phyloP scores from a whole-genome alignment of 2,113 vertebrate genomes.

The Melierax canorus region DNA sequence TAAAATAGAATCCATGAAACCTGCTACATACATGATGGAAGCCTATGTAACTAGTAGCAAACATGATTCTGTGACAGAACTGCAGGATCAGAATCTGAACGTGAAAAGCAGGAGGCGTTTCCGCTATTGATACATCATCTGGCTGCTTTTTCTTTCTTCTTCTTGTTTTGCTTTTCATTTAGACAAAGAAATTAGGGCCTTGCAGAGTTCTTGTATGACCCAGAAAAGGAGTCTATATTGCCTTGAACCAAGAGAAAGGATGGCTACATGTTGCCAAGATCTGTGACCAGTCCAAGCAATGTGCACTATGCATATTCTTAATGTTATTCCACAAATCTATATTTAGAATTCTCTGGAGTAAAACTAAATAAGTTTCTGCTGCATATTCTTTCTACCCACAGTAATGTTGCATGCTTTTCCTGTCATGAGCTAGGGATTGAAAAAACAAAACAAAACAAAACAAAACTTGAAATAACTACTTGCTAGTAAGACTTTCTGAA shows the following conservation, averaged over 20 bases:
- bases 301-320: not conserved
- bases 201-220: not conserved
- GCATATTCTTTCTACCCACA: not conserved
- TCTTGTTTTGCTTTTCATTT: not conserved
- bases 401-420: not conserved
- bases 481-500: not conserved
- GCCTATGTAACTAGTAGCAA: not conserved
- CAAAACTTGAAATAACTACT: not conserved
- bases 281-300: not conserved
- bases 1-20: not conserved
- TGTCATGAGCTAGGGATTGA: not conserved
- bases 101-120: not conserved
- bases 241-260: not conserved
- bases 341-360: not conserved
- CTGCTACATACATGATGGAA: not conserved
- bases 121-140: not conserved
- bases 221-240: not conserved
- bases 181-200: not conserved
- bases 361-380: not conserved
- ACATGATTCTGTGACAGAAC: rapidly evolving
- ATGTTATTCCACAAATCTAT: not conserved
- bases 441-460: not conserved
- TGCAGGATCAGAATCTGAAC: not conserved
- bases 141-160: not conserved
- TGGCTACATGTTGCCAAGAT: not conserved